These are phyloP conservation scores for Arrhamphus sclerolepis DNA, from an alignment of 2,797 vertebrate species.

Conservation along the genomic window DNA sequence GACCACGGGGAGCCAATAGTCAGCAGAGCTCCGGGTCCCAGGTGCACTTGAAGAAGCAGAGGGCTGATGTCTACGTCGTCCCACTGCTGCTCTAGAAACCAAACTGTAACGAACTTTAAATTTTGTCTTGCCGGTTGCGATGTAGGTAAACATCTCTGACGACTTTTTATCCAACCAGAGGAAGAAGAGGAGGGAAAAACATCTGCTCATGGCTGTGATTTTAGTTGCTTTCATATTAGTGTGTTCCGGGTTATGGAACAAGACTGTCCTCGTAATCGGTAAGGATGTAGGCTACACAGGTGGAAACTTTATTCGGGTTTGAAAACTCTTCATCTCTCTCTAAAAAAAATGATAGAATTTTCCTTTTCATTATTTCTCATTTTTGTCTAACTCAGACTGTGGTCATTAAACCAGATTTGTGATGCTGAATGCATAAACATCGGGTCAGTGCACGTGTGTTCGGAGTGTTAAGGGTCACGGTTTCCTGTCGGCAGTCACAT, in stretches of 20 bases:
- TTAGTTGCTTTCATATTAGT: slow-evolving; percentile 41
- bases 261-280: slow-evolving; percentile 50
- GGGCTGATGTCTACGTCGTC: slow-evolving; percentile 14
- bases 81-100: not conserved
- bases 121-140: not conserved
- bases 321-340: too few relatives aligned
- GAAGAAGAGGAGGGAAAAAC: slow-evolving; percentile 10
- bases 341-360: too few relatives aligned
- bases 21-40: slow-evolving; percentile 32
- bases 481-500: slow-evolving; percentile 48
- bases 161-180: slow-evolving; percentile 3
- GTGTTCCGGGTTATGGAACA: slow-evolving; percentile 37
- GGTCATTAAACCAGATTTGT: not conserved
- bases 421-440: slow-evolving; percentile 12
- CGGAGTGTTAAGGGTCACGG: slow-evolving; percentile 14
- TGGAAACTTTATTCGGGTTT: not conserved
- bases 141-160: slow-evolving; percentile 8
- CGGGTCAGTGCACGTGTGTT: slow-evolving; percentile 21
- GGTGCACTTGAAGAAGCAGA: slow-evolving; percentile 42
- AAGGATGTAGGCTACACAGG: slow-evolving; percentile 31
- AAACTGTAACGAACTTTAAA: slow-evolving; percentile 5
- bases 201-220: slow-evolving; percentile 55
- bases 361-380: too few relatives aligned
- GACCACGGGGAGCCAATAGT: slow-evolving; percentile 51
- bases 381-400: too few relatives aligned